Evolutionary conservation across 2,797 vertebrate genomes (phyloP).

Genomic region (Chlorospingus semifuscus): DNA sequence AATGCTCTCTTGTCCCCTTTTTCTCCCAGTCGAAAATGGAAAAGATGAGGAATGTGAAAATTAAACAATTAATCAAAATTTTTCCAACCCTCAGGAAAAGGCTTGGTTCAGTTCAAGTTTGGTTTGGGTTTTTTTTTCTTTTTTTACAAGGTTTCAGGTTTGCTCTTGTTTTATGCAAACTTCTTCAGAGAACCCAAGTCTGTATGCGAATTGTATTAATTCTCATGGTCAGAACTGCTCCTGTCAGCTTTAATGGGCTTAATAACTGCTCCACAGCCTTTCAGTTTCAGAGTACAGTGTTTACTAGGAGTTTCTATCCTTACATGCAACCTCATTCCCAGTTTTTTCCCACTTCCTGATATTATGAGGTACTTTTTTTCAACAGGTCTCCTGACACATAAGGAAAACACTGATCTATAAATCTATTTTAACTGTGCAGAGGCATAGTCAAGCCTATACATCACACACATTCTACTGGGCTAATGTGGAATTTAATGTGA

Average conservation of each 20-base stretch:
- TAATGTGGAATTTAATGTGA: neutral
- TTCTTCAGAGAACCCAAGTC: neutral
- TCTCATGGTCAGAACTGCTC: neutral
- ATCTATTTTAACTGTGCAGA: neutral
- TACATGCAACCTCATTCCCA: neutral
- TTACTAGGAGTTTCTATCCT: neutral
- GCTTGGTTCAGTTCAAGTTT: constrained; percentile 7
- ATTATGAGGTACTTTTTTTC: neutral
- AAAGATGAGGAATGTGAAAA: constrained; percentile 64
- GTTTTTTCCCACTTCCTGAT: neutral
- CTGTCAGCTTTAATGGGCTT: neutral
- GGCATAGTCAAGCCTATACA: neutral
- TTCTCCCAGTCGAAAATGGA: constrained; percentile 41
- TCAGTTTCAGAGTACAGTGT: neutral
- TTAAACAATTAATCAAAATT: constrained; percentile 60
- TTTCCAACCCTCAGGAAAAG: constrained; percentile 51
- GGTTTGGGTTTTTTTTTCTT: neutral
- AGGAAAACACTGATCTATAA: neutral
- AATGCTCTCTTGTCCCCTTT: constrained; percentile 39
- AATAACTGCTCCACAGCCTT: neutral
- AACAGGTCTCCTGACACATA: neutral
- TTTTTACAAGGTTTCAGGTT: constrained; percentile 28
- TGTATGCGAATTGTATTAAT: neutral
- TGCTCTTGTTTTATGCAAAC: neutral
- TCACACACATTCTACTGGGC: neutral